Base-by-base conservation (phyloP, 2,113 vertebrate species). In the Sapajus apella region DNA sequence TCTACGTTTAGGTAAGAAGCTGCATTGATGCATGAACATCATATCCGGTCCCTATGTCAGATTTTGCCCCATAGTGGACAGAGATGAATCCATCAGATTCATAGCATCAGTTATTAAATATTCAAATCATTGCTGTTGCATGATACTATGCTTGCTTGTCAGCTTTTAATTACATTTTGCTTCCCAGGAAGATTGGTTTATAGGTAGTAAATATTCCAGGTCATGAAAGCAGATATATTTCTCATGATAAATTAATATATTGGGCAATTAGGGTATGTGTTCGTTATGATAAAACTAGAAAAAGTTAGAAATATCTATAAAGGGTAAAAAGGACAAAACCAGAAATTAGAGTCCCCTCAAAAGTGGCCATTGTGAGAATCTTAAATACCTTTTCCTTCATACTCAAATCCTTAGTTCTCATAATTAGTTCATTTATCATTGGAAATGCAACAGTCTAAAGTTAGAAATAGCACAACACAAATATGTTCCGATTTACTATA, bases 141-240 rank as follows among this genome's bases (percentile, higher is more conserved):
- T 73, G 18, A 64, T 52, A 20, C 37, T 86, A 16, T 68, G 6
- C 18, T 79, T 86, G 35, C 43, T 76, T 11, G 1, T 55, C 11
- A 92, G 32, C 20, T 92, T 66, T 66, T 45, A 94, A 81, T 93
- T 91, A 21, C 43, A 86, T 52, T 94, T 95, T 73, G 17, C 56
- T 73, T 90, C 21, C 37, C 7, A 85, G 66, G 12, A 93, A 97
- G 21, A 86, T 14, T 77, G 2, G 27, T 70, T 95, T 85, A 35
- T 14, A 73, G 27, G 8, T 35, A 94, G 14, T 90, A 94, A 97
- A 66, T 83, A 87, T 94, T 27, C 12, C 35, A 90, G 16, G 30
- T 77, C 8, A 90, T 66, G 8, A 92, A 85, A 14, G 2, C 40
- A 84, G 58, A 56, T 80, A 45, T 72, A 89, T 66, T 82, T 93